A percentile compares a stretch with the other conserved stretches of the same genome.
These are phyloP conservation scores for Nettapus auritus DNA, from an alignment of 2,113 vertebrate genomes.

Conservation along the genomic window DNA sequence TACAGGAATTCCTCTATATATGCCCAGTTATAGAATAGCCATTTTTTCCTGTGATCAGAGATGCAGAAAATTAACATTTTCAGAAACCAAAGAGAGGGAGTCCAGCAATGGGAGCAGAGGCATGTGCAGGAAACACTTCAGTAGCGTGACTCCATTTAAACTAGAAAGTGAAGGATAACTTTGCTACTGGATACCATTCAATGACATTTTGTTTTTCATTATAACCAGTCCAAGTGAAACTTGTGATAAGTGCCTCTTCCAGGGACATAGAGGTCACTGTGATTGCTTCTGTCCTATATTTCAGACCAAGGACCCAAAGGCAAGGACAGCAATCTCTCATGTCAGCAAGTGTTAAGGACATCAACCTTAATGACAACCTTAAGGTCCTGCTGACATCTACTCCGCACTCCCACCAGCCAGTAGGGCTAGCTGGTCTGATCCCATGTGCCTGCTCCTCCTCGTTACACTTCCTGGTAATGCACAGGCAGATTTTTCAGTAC, in stretches of 20 bases:
- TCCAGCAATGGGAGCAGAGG: not conserved
- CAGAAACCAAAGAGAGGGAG: not conserved
- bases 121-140: not conserved
- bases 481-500: not conserved
- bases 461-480: not conserved
- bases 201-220: not conserved
- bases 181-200: not conserved
- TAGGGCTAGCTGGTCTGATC: not conserved
- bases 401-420: not conserved
- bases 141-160: not conserved
- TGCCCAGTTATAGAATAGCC: not conserved
- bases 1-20: not conserved
- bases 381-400: not conserved
- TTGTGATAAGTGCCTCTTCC: not conserved
- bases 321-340: not conserved
- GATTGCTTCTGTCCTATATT: not conserved
- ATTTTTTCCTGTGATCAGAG: not conserved
- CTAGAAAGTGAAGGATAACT: not conserved
- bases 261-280: not conserved
- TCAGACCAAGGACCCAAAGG: not conserved
- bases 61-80: not conserved
- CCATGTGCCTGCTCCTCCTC: not conserved
- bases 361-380: no score
- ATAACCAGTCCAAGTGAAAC: not conserved
- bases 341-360: not conserved